A percentile compares a stretch with the other conserved stretches of the same genome.
phyloP scores from a whole-genome alignment of 2,113 vertebrate species.

The Pelecanus crispus region DNA sequence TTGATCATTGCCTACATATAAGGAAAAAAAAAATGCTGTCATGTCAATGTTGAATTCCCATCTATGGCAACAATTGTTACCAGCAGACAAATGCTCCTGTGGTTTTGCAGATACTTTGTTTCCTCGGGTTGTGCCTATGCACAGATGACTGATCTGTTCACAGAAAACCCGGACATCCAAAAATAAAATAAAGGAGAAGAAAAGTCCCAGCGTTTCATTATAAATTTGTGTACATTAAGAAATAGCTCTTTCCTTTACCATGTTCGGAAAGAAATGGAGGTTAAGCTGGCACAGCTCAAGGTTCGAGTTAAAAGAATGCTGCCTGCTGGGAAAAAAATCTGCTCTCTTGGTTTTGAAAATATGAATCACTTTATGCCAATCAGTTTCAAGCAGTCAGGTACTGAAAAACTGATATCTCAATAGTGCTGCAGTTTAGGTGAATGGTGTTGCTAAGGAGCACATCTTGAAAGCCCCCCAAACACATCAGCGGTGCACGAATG shows the following conservation, averaged over 20 bases:
- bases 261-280: not conserved
- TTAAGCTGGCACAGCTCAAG: not conserved
- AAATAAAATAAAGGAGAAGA: not conserved
- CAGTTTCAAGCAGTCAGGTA: not conserved
- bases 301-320: not conserved
- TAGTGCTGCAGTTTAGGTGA: not conserved
- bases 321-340: not conserved
- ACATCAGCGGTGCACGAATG: not conserved
- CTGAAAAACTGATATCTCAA: not conserved
- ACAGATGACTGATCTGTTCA: accelerated
- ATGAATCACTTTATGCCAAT: not conserved
- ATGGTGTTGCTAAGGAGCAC: not conserved
- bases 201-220: not conserved
- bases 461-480: not conserved
- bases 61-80: not conserved
- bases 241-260: not conserved
- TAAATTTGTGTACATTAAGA: not conserved
- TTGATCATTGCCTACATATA: constrained; percentile 2
- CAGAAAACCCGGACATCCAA: not conserved
- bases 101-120: not conserved
- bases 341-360: not conserved
- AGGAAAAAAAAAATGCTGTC: not conserved
- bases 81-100: not conserved
- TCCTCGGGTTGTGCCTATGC: not conserved
- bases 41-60: not conserved